Evolutionary conservation across 1,140 invertebrate genomes (phyloP).

Genomic region (Tyrophagus putrescentiae): DNA sequence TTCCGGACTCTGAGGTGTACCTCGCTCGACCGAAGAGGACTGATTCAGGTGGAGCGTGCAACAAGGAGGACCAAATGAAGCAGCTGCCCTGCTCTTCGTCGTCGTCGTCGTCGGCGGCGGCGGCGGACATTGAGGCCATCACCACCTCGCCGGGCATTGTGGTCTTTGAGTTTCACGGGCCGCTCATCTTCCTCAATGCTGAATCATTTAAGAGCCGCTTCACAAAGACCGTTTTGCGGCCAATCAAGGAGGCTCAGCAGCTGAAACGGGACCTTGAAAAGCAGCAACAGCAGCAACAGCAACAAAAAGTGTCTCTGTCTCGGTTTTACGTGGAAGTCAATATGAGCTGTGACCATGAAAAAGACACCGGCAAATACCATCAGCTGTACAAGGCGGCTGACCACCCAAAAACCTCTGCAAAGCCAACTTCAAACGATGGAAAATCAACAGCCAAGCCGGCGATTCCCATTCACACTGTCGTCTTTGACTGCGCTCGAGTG

Average conservation of each 20-base stretch:
- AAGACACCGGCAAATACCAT: not conserved
- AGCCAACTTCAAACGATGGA: not conserved
- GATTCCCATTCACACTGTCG: constrained; percentile 19
- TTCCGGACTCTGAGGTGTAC: not conserved
- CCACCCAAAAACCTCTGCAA: not conserved
- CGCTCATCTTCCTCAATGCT: not conserved
- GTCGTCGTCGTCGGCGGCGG: too few species aligned
- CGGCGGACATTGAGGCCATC: not conserved
- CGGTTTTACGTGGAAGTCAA: not conserved
- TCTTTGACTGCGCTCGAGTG: constrained; percentile 27
- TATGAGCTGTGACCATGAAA: not conserved
- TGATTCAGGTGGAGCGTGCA: not conserved
- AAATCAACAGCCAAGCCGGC: not conserved
- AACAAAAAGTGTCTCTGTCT: constrained; percentile 8
- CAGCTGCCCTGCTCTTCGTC: not conserved
- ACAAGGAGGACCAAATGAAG: not conserved
- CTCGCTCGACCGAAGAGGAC: not conserved
- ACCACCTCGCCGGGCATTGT: not conserved
- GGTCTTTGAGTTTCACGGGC: constrained; percentile 8
- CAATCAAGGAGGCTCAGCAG: too few species aligned
- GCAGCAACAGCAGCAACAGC: constrained; percentile 17
- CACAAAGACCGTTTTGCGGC: too few species aligned
- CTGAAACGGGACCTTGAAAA: constrained; percentile 2
- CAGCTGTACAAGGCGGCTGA: not conserved
- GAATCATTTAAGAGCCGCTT: not conserved